A percentile compares a stretch with the other conserved stretches of the same genome.
Conservation (phyloP, 2,888 invertebrate genomes). For the Marasmarcha lunaedactyla region DNA sequence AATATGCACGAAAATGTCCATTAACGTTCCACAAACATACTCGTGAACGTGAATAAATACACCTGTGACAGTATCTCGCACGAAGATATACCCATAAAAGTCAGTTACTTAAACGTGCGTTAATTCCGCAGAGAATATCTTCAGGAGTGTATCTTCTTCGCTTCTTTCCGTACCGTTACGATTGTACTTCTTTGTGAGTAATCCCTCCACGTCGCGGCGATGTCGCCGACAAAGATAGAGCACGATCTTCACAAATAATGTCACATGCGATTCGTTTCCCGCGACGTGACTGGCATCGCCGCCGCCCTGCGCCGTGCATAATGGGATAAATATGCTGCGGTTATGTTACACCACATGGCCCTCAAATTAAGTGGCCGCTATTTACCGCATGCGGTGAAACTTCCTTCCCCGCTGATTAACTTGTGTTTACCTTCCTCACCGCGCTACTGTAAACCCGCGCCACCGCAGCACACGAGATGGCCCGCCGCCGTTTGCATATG, state of each 20-base stretch:
- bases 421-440: conserved; percentile 32
- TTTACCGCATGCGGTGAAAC: conserved; percentile 54
- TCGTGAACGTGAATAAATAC: too few relatives aligned
- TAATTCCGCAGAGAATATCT: conserved; percentile 57
- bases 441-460: background rate
- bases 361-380: conserved; percentile 63
- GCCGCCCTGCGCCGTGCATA: conserved; percentile 60
- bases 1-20: too few relatives aligned
- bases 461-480: conserved; percentile 3
- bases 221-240: conserved; percentile 70
- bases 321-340: conserved; percentile 69
- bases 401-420: conserved; percentile 56
- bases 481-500: conserved; percentile 19
- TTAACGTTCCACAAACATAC: too few relatives aligned
- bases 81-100: too few relatives aligned
- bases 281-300: conserved; percentile 67
- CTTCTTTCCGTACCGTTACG: conserved; percentile 66
- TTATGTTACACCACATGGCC: conserved; percentile 64
- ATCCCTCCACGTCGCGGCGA: conserved; percentile 66
- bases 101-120: conserved; percentile 39
- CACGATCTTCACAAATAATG: conserved; percentile 72
- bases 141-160: conserved; percentile 54
- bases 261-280: conserved; percentile 71
- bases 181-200: conserved; percentile 69
- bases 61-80: too few relatives aligned